Conservation (phyloP, 2,113 vertebrate genomes). For the Accipiter virgatus region DNA sequence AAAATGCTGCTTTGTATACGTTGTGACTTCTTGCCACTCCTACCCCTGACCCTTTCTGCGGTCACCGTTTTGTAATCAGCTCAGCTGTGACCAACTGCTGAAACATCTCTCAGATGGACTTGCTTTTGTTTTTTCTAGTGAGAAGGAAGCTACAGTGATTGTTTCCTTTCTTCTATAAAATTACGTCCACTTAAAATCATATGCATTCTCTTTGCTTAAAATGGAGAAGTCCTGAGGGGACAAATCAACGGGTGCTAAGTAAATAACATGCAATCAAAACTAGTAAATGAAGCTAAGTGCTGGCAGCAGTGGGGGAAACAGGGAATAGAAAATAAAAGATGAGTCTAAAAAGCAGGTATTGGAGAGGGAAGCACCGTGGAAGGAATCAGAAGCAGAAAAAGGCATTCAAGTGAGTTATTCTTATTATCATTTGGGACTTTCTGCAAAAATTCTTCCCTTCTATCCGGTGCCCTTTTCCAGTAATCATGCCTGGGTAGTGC, state of each 20-base stretch:
- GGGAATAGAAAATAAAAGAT: background rate
- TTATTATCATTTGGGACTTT: background rate
- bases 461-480: background rate
- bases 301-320: background rate
- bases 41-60: background rate
- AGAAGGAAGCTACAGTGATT: background rate
- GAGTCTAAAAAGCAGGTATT: background rate
- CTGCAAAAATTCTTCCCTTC: background rate
- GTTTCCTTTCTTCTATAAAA: conserved; percentile 35
- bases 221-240: background rate
- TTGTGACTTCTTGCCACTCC: background rate
- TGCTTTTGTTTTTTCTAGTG: background rate
- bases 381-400: conserved; percentile 4
- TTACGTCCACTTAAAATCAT: conserved; percentile 9
- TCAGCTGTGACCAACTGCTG: background rate
- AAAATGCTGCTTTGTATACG: background rate
- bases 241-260: conserved; percentile 37
- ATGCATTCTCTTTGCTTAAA: conserved; percentile 15
- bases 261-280: conserved; percentile 56
- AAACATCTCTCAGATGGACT: background rate
- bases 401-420: background rate
- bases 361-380: background rate
- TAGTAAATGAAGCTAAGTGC: conserved; percentile 31
- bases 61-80: background rate
- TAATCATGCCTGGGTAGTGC: background rate